Base-by-base conservation (phyloP, 1,140 invertebrate species). In the Bombyx mori region DNA sequence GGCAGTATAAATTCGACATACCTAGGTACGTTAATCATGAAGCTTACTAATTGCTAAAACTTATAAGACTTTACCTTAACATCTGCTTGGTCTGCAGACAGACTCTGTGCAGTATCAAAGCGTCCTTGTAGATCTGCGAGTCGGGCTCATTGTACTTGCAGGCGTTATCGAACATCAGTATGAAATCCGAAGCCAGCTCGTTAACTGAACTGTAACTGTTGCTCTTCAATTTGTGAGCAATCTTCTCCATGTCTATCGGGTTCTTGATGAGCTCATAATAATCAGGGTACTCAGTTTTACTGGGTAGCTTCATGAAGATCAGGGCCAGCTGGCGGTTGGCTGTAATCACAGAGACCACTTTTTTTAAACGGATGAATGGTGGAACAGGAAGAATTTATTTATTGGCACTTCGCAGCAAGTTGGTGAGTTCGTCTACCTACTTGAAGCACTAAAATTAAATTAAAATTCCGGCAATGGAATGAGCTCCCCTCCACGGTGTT, bases 121-220 rank as follows among this genome's bases (percentile, higher is more conserved):
- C 97, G 88, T 99, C 98, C 89, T 99, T 99, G 81, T 99, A 99
- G 68, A 99, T 98, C 79, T 98, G 95, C 0, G 98, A 99, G 82
- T 99, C 98, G 0, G 98, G 98, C 82, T 99, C 98, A 85, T 99
- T 99, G 82, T 98, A 99, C 88, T 98, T 98, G 89, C 97, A 99
- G 42, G 98, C 98, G 84, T 99, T 99, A 72, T 99, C 98, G 85
- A 99, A 98, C 97, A 99, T 99, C 10, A 99, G 89, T 66, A 97
- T 93, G 75, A 99, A 95, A 87, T 99, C 98, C 0, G 94, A 92
- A 0, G 97, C 93, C 47, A 99, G 86, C 65, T 99, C 97, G 54
- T 98, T 97, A 7, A 99, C 88, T 58, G 90, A 93, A 10, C 94
- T 93, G 80, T 99, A 99, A 1, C 81, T 83, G 52, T 90, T 90